Conservation (phyloP, 2,888 invertebrate genomes). For the Eumacrocentrus americanus region DNA sequence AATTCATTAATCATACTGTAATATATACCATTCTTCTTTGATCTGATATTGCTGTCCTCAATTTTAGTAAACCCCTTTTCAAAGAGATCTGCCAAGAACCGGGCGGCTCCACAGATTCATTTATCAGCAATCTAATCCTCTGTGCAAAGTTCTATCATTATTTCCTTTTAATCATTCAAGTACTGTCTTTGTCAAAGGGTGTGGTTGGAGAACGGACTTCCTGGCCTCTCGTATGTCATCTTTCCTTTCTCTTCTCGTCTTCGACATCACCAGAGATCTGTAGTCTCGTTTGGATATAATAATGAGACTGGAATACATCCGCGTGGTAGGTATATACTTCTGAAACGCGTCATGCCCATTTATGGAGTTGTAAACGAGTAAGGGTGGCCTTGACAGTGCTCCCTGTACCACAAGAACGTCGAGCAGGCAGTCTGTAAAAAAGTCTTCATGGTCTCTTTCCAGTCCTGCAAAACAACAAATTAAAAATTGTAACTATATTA, state of each 20-base stretch:
- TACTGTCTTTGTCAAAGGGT: conserved; percentile 2
- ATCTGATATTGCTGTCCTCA: no score
- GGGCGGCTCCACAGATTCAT: no score
- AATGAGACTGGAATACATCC: conserved; percentile 11
- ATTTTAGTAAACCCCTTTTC: no score
- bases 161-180: no score
- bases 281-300: not conserved
- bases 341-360: conserved; percentile 10
- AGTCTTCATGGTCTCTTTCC: not conserved
- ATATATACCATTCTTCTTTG: no score
- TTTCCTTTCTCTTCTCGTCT: not conserved
- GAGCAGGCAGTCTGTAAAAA: not conserved
- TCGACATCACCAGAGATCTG: not conserved
- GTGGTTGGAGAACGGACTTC: conserved; percentile 13
- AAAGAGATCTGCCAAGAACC: no score
- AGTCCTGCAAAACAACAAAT: not conserved
- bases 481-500: not conserved
- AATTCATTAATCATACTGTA: no score
- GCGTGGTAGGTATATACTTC: conserved; percentile 11
- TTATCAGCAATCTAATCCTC: no score
- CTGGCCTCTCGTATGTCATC: conserved; percentile 10
- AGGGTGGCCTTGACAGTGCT: conserved; percentile 35
- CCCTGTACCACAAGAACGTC: conserved; percentile 18
- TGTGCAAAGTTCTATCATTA: no score
- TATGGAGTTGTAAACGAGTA: conserved; percentile 26